A percentile compares a stretch with the other conserved stretches of the same genome.
phyloP scores from a whole-genome alignment of 2,888 invertebrate genomes.

The Tinea semifulvella region DNA sequence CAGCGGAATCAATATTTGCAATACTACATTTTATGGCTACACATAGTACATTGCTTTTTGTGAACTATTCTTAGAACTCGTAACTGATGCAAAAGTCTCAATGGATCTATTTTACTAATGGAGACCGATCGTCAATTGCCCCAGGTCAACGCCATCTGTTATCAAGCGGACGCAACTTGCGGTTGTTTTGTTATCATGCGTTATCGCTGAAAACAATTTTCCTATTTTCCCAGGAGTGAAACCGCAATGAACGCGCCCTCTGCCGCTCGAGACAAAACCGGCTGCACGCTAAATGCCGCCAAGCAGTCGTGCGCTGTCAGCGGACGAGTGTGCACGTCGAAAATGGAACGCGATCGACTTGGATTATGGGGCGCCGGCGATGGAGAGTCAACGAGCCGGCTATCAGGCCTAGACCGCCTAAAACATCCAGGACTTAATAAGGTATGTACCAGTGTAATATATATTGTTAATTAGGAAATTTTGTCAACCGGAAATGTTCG shows the following conservation, averaged over 20 bases:
- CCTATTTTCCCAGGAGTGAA: constrained; percentile 62
- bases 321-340: constrained; percentile 40
- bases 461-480: constrained; percentile 15
- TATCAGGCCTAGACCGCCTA: constrained; percentile 73
- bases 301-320: constrained; percentile 42
- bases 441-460: constrained; percentile 42
- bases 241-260: constrained; percentile 55
- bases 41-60: no score
- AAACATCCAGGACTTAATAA: constrained; percentile 75
- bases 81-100: no score
- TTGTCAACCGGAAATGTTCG: constrained; percentile 15
- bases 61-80: no score
- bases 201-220: constrained; percentile 53
- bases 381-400: constrained; percentile 58
- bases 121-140: no score
- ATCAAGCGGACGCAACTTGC: constrained; percentile 33
- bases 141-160: constrained; percentile 47
- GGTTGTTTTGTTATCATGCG: constrained; percentile 35
- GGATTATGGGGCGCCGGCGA: constrained; percentile 71
- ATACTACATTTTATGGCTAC: no score
- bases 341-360: constrained; percentile 70
- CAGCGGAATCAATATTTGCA: no score
- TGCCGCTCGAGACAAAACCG: constrained; percentile 48
- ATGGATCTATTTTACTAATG: not conserved
- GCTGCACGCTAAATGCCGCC: constrained; percentile 28